Percentiles rank a stretch among this genome's conserved stretches.
phyloP scores from a whole-genome alignment of 2,113 vertebrate genomes.

The Pycnonotus jocosus region DNA sequence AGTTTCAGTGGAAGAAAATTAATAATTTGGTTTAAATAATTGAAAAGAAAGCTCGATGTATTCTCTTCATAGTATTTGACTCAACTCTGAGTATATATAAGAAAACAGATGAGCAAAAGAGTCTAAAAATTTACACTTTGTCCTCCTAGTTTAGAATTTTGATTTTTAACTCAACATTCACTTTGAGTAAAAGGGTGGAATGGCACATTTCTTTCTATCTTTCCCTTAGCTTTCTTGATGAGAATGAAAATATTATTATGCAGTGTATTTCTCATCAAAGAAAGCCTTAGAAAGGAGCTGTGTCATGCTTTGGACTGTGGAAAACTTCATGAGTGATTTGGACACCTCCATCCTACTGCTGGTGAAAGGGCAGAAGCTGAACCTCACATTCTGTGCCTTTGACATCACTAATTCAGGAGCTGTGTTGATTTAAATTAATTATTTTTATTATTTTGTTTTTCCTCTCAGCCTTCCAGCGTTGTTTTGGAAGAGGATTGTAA shows the following conservation, averaged over 20 bases:
- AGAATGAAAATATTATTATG: background rate
- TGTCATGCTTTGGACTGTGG: background rate
- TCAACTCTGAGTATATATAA: background rate
- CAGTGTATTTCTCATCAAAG: background rate
- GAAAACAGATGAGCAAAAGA: background rate
- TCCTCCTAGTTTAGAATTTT: background rate
- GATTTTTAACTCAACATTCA: background rate
- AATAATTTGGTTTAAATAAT: background rate
- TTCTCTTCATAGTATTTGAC: background rate
- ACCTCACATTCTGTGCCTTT: background rate
- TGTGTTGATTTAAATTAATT: background rate
- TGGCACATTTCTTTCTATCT: background rate
- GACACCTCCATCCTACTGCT: background rate
- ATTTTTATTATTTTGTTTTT: background rate
- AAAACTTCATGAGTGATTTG: background rate
- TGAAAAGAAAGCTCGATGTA: background rate
- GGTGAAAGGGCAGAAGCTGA: background rate
- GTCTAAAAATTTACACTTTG: background rate
- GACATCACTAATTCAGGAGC: background rate
- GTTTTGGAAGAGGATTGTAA: slow-evolving; percentile 81
- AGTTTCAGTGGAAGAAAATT: background rate
- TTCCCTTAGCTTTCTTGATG: background rate
- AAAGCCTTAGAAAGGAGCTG: background rate
- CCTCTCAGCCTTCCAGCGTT: slow-evolving; percentile 84
- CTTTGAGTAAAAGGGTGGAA: background rate